Evolutionary conservation across 2,888 invertebrate genomes (phyloP), one percentile per base, ranked within the genome.

Genomic region (Melanchra persicariae): DNA sequence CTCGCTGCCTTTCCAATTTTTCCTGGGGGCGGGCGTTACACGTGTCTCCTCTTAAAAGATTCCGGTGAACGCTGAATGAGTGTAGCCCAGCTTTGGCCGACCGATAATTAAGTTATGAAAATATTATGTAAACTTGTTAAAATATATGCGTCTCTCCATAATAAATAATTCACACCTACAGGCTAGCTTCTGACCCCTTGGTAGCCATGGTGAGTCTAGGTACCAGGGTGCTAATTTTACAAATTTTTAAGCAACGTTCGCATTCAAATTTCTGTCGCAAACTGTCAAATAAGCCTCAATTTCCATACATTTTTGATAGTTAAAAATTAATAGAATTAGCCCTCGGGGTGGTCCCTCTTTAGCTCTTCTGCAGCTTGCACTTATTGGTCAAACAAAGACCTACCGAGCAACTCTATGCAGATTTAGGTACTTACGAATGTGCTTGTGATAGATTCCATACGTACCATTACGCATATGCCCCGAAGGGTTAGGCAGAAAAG

Each of bases 31-130:
- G 19, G 30, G 22, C 24, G n/a, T 61, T 67, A 80, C 62, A 67
- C 67, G 67, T 72, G 64, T 45, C 24, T 62, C 37, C 55, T 10
- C 26, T 65, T 51, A 52, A 45, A 37, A 40, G 1, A 49, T 40
- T 24, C 8, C 19, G 10, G 15, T 22, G 47, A 15, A 40, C 4
- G 30, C 49, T 45, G 19, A 30, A 78, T 67, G 17, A 45, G 30
- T 55, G 8, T 72, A 72, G 15, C n/a, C 34, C 37, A 47, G 19
- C 26, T 22, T 49, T 26, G 37, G 17, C 43, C 43, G 1, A 52
- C 43, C 43, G 15, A 54, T 70, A 77, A 54, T 75, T 43, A 12
- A 54, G 24, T 77, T 43, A 47, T n/a, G 17, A 45, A 76, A 77
- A 64, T 61, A 8, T 47, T 51, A 65, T 61, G 30, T 64, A 34